These are phyloP conservation scores for Origma solitaria DNA, from an alignment of 2,113 vertebrate species.

Conservation along the genomic window DNA sequence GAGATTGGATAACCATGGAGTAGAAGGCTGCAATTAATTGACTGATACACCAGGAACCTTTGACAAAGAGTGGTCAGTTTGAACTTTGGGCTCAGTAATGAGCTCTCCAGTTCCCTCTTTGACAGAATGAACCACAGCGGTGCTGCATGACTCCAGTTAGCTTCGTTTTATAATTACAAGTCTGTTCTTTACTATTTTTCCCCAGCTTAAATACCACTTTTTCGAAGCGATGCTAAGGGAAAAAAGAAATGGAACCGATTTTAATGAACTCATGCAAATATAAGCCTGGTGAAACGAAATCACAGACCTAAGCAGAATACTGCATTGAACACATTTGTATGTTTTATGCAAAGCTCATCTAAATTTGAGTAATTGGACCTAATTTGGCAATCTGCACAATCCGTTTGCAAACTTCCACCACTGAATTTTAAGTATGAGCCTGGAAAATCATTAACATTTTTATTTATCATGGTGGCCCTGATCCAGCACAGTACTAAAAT, in stretches of 20 bases:
- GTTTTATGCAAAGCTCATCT: slow-evolving; percentile 66
- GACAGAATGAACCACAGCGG: background rate
- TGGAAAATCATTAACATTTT: slow-evolving; percentile 52
- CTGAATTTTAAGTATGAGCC: slow-evolving; percentile 57
- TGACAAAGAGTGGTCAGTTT: background rate
- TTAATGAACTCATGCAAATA: slow-evolving; percentile 60
- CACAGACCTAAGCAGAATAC: slow-evolving; percentile 60
- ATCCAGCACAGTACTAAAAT: slow-evolving; percentile 32
- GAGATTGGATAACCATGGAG: background rate
- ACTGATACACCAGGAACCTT: background rate
- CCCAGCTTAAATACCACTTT: slow-evolving; percentile 29
- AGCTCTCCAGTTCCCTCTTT: background rate
- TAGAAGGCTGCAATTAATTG: slow-evolving; percentile 12
- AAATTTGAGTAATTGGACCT: slow-evolving; percentile 59
- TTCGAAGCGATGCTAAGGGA: background rate
- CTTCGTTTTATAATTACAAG: slow-evolving; percentile 26
- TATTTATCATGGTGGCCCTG: background rate
- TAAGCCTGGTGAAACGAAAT: slow-evolving; percentile 45
- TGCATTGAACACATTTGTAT: slow-evolving; percentile 48
- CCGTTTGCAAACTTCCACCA: slow-evolving; percentile 62
- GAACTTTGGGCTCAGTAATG: slow-evolving; percentile 27
- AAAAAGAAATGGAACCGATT: slow-evolving; percentile 18
- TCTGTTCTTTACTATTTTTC: slow-evolving; percentile 26
- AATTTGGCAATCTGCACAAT: slow-evolving; percentile 63
- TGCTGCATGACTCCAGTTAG: slow-evolving; percentile 9